Evolutionary conservation across 2,797 vertebrate genomes (phyloP), one percentile per base, ranked within the genome.

Genomic region (Clarias laeviceps): DNA sequence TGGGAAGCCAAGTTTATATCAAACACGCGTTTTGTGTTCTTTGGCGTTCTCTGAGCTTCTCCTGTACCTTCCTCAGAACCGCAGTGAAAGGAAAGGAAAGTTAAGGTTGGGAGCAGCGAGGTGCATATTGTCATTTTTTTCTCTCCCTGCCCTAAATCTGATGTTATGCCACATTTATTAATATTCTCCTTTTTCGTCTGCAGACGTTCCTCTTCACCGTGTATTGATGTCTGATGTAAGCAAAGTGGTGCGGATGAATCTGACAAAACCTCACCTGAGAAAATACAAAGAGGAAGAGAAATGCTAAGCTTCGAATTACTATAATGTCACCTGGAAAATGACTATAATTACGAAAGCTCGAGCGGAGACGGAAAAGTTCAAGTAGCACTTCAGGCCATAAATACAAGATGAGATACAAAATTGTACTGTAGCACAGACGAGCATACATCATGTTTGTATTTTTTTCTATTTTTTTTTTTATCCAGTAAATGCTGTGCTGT

Each of bases 1-100:
- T 65, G 70, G 50, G 78, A 86, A 66, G 86, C 65, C 64, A 65
- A 64, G 72, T 82, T 87, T 56, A 86, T 80, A 86, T 88, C 89
- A 88, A 84, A 82, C 66, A 74, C 40, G 57, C 66, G 15, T 78
- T 62, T 17, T 61, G 27, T 5, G n/a, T 40, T 4, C 20, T 9
- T 56, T 81, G 50, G 24, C 34, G 20, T 57, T 54, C 54, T 81
- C 27, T 6, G 18, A 9, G 45, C 45, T 57, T 29, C 50, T 50
- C 84, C 80, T 87, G 85, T 73, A 87, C 70, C 86, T 24, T 68
- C 74, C 14, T 87, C 56, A 59, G 68, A 84, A 59, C 45, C 14
- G 11, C 68, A 50, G n/a, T 22, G 45, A 40, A 81, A 82, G 4
- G 24, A 80, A 40, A 5, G 37, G 7, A 45, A 45, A 80, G 68